A percentile compares a stretch with the other conserved stretches of the same genome.
Evolutionary conservation across 2,888 invertebrate genomes (phyloP).

Genomic region (Sclerodermus sp.): DNA sequence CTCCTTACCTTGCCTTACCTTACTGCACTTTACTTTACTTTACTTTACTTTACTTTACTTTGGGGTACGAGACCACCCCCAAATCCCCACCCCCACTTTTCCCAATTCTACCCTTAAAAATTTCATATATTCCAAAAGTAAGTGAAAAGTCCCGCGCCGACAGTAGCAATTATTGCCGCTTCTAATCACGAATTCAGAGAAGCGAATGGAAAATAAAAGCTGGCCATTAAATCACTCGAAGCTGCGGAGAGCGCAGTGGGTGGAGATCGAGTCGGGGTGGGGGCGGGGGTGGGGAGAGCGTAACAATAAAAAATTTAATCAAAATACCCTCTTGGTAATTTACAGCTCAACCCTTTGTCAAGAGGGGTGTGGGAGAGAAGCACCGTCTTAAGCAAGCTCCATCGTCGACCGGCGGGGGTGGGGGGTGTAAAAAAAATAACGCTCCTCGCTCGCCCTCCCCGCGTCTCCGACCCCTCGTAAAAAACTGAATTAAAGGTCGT

Average conservation of each 20-base stretch:
- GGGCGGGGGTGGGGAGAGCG: neutral
- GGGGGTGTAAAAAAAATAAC: neutral
- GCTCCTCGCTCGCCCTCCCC: too few relatives aligned
- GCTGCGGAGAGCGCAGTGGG: constrained; percentile 8
- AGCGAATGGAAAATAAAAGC: constrained; percentile 33
- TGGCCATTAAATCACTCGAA: constrained; percentile 48
- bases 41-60: too few relatives aligned
- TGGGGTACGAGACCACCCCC: too few relatives aligned
- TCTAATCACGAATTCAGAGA: constrained; percentile 29
- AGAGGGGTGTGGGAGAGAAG: constrained; percentile 5
- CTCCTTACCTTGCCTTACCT: too few relatives aligned
- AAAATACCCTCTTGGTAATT: constrained; percentile 57
- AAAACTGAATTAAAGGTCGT: too few relatives aligned
- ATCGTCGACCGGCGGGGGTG: neutral
- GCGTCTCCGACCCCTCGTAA: too few relatives aligned
- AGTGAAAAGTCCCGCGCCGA: neutral
- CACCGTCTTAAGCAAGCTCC: constrained; percentile 8
- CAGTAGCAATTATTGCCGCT: constrained; percentile 22
- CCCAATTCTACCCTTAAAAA: too few relatives aligned
- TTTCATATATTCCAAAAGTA: too few relatives aligned
- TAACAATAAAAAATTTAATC: constrained; percentile 58
- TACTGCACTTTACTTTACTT: too few relatives aligned
- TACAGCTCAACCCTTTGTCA: constrained; percentile 49
- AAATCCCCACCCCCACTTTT: too few relatives aligned
- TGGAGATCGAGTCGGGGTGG: constrained; percentile 13